A percentile compares a stretch with the other conserved stretches of the same genome.
phyloP scores from a whole-genome alignment of 2,888 invertebrate genomes.

The Thera obeliscata region DNA sequence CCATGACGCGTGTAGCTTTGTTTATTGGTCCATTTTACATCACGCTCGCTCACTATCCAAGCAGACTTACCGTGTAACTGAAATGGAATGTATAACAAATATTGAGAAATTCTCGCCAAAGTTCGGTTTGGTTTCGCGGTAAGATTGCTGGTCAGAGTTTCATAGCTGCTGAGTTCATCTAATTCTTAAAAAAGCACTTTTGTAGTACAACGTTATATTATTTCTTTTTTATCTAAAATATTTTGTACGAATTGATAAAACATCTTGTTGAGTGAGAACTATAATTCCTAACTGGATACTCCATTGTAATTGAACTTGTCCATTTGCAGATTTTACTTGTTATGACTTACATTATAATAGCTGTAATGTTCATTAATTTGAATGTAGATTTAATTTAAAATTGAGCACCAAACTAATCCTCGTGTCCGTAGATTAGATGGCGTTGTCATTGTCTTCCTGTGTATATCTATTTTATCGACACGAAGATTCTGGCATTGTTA shows the following conservation, averaged over 20 bases:
- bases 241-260: conserved; percentile 30
- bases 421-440: conserved; percentile 35
- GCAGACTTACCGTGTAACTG: background rate
- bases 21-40: background rate
- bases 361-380: conserved; percentile 18
- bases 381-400: conserved; percentile 24
- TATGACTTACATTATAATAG: conserved; percentile 23
- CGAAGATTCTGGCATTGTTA: conserved; percentile 49
- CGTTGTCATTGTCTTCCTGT: conserved; percentile 21
- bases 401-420: conserved; percentile 24
- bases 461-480: conserved; percentile 42
- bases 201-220: conserved; percentile 43
- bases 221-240: conserved; percentile 31
- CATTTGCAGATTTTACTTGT: conserved; percentile 31
- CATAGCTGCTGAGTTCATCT: conserved; percentile 30
- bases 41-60: background rate
- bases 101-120: background rate
- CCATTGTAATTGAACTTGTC: conserved; percentile 31
- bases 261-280: conserved; percentile 16
- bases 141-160: conserved; percentile 15
- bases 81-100: background rate
- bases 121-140: background rate
- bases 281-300: conserved; percentile 15
- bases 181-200: conserved; percentile 37
- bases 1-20: no score